Base-by-base conservation (phyloP, 2,113 vertebrate species). In the Lophius piscatorius region DNA sequence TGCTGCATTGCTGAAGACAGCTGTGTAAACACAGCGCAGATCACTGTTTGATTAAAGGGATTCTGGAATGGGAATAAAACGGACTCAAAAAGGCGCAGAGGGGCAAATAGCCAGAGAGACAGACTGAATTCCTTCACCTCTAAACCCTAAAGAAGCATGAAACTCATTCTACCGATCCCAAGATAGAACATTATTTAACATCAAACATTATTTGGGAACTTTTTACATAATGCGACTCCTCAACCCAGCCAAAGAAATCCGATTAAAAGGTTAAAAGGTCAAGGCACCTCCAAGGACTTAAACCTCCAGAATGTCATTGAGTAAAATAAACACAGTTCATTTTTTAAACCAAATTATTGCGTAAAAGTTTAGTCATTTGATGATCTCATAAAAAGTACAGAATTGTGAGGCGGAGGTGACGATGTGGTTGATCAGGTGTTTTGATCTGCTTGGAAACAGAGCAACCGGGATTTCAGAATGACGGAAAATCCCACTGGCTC, bases 41-140 rank as follows among this genome's bases (percentile, higher is more conserved):
- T 49, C 35, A 20, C 44, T 58, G 58, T 40, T 66, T 69, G 14
- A 51, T 33, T 73, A 45, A 61, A 42, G 26, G 41, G 33, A 28
- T 50, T 47, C 24, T 0, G 23, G 17, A 21, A 16, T 26, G 16
- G 21, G 28, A 17, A 45, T 33, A 52, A 34, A n/a, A 34, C 22
- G 41, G 55, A 23, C 26, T n/a, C n/a, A n/a, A n/a, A n/a, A n/a
- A n/a, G n/a, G n/a, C n/a, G n/a, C n/a, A n/a, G n/a, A n/a, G n/a
- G n/a, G n/a, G n/a, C n/a, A n/a, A n/a, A n/a, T n/a, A n/a, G n/a
- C n/a, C n/a, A n/a, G n/a, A n/a, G n/a, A n/a, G n/a, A n/a, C n/a
- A n/a, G n/a, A n/a, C 29, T 39, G 9, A 58, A 35, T 9, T 40
- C 34, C 38, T 45, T 36, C 11, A 40, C 20, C 11, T 38, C 22